Percentiles rank a stretch among this genome's conserved stretches.
phyloP scores from a whole-genome alignment of 2,113 vertebrate species.

The Rhinoderma darwinii region DNA sequence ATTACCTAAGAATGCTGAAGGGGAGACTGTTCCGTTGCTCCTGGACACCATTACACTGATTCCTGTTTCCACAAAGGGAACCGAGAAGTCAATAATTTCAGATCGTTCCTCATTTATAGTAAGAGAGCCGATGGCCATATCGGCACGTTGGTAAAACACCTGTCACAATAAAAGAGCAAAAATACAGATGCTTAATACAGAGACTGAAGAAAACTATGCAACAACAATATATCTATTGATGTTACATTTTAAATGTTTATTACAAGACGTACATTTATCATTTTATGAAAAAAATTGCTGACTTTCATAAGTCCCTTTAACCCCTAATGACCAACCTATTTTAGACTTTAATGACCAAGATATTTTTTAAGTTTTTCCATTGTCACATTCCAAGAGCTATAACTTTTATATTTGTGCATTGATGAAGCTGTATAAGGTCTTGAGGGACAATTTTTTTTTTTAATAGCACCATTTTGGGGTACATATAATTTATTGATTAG shows the following conservation, averaged over 20 bases:
- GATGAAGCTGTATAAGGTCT: too few species aligned
- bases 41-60: constrained; percentile 94
- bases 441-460: too few species aligned
- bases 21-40: constrained; percentile 91
- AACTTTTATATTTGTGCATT: too few species aligned
- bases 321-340: too few species aligned
- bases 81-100: constrained; percentile 90
- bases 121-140: constrained; percentile 92
- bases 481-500: too few species aligned
- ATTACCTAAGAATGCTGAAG: constrained; percentile 89
- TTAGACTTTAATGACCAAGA: neutral
- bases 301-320: too few species aligned
- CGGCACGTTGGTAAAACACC: constrained; percentile 88
- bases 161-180: constrained; percentile 59
- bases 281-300: neutral
- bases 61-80: constrained; percentile 90
- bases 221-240: neutral
- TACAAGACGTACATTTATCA: neutral
- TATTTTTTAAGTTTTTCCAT: too few species aligned
- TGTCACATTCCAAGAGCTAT: too few species aligned
- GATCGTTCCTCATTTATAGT: constrained; percentile 92
- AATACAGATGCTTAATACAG: neutral
- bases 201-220: neutral
- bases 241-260: neutral
- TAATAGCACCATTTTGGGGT: too few species aligned